Evolutionary conservation across 2,797 vertebrate species (phyloP), one percentile per base, ranked within the genome.

Genomic region (Myotis pilosus): DNA sequence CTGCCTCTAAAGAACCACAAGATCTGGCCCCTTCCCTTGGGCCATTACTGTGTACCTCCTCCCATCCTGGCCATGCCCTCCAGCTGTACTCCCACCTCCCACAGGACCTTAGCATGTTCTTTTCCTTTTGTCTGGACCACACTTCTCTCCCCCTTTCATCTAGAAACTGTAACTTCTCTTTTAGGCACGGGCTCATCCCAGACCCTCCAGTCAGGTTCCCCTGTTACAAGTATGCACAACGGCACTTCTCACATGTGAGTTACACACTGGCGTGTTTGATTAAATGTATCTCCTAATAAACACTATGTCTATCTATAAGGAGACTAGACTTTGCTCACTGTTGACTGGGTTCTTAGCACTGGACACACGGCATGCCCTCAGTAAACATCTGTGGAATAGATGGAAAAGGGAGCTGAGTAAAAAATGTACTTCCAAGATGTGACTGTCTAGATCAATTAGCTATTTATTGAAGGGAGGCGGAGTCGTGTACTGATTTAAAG

Each of bases 21-120:
- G n/a, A 6, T 20, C 64, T 44, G 3, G 12, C 8, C 4, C 36
- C 33, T 68, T 2, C 44, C 30, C 2, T 0, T 2, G 8, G 20
- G 19, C 36, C n/a, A 22, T 66, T 6, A 33, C n/a, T 41, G 3
- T n/a, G 38, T 23, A 7, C 19, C 1, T 9, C 23, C 30, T 33
- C 51, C 30, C 44, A 25, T 23, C 2, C 22, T 4, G 41, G 38
- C 11, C 30, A 7, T 12, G 20, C 16, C 19, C 10, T 64, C 11
- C 12, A 49, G 72, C 47, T 28, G 0, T 41, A 10, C 8, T 83
- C 30, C 15, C 20, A 7, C 30, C 3, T 5, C 9, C 23, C 49
- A 12, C 10, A 62, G 33, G 47, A 5, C 25, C 55, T 44, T 8
- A 28, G 25, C 28, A 60, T 0, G 0, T 23, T 28, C 69, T 57